Evolutionary conservation across 2,797 vertebrate species (phyloP), one percentile per base, ranked within the genome.

Genomic region (Harpagifer antarcticus): DNA sequence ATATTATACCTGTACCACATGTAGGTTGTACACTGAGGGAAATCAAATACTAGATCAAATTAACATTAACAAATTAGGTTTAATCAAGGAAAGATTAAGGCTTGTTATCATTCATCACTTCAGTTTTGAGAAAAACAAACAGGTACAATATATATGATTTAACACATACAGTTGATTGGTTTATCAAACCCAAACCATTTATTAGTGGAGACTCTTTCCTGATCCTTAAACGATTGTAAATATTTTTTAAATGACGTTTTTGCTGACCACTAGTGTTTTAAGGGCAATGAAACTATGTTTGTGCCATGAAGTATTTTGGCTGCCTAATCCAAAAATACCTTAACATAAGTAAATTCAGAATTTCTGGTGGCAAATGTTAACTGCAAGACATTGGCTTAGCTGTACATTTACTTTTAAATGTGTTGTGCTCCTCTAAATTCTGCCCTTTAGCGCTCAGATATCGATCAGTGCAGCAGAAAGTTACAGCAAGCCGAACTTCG

Each of bases 401-500:
- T 44, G 9, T 54, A 13, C 0, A 9, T 67, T 44, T 45, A 27
- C 33, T 23, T 33, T 42, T 2, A 56, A 19, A 9, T 49, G 37
- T 27, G 27, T 27, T 49, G 4, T 54, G 9, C 68, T 42, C 44
- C 19, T 19, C 10, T 47, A 40, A 23, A 56, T 68, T 15, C 13
- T 47, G 68, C 20, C 16, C 14, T 58, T 23, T 58, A 5, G 13
- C 15, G 3, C 19, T 67, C 23, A 31, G 33, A 61, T 40, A 67
- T 54, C n/a, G 8, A n/a, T 52, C 17, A 27, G 0, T 33, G 4
- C 14, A 71, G 33, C 5, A 43, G 1, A n/a, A 54, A 9, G 3
- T 48, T 68, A 33, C 15, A 31, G 4, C 10, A n/a, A 37, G 17
- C 37, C 45, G 27, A 71, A 44, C 48, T 50, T 71, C 68, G 3